A percentile compares a stretch with the other conserved stretches of the same genome.
Conservation (phyloP, 2,888 invertebrate genomes). For the Melinaea marsaeus region DNA sequence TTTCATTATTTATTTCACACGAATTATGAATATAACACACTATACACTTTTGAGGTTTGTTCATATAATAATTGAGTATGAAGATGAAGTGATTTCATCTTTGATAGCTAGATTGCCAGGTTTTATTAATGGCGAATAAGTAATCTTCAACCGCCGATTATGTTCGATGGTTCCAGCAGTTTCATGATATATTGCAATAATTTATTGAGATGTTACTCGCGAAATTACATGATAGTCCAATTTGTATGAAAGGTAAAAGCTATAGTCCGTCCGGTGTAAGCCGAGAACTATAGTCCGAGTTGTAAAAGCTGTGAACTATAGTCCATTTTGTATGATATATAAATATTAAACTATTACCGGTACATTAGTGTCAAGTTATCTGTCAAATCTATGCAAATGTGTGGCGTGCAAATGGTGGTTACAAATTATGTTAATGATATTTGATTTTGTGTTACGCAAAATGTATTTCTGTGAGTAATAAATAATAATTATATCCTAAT, state of each 20-base stretch:
- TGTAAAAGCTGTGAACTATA: constrained; percentile 1
- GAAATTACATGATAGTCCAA: constrained; percentile 26
- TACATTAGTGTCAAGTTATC: constrained; percentile 35
- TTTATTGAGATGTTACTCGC: constrained; percentile 32
- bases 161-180: constrained; percentile 41
- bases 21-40: background rate
- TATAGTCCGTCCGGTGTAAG: background rate
- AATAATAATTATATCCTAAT: constrained; percentile 3
- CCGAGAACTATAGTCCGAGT: background rate
- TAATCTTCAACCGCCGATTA: constrained; percentile 44
- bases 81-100: constrained; percentile 57
- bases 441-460: constrained; percentile 16
- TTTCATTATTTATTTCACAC: background rate
- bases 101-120: constrained; percentile 46
- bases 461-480: constrained; percentile 13
- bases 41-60: constrained; percentile 29
- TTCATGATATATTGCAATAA: constrained; percentile 40
- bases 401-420: constrained; percentile 12
- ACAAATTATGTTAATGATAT: constrained; percentile 12
- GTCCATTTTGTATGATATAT: background rate
- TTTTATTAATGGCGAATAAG: constrained; percentile 50
- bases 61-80: constrained; percentile 48
- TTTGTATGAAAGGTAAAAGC: constrained; percentile 9
- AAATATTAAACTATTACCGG: background rate
- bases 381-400: constrained; percentile 26